Conservation (phyloP, 2,888 invertebrate genomes). For the Penaeus monodon region DNA sequence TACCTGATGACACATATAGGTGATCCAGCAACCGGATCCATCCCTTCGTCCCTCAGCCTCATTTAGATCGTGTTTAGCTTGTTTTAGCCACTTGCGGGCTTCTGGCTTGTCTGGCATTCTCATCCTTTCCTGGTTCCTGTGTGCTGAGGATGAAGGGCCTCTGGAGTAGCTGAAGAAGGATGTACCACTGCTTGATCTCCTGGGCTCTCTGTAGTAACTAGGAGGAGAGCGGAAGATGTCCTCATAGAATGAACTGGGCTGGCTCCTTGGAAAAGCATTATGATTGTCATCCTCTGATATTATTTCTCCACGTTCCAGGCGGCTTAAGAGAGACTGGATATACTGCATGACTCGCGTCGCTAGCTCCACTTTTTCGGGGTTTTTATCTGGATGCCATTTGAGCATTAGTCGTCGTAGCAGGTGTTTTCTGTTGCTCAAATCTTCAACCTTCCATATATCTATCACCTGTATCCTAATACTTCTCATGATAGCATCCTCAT, state of each 20-base stretch:
- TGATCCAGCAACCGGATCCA: neutral
- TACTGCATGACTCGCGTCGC: constrained; percentile 36
- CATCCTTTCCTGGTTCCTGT: neutral
- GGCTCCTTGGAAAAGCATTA: neutral
- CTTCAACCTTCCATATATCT: constrained; percentile 37
- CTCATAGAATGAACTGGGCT: neutral
- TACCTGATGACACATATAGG: constrained; percentile 3
- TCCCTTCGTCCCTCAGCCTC: neutral
- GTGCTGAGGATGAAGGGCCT: neutral
- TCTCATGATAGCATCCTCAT: too few species aligned
- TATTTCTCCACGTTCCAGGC: constrained; percentile 30
- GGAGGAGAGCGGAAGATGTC: constrained; percentile 2
- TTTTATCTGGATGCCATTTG: constrained; percentile 51
- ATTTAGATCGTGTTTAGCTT: constrained; percentile 4
- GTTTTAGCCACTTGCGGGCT: constrained; percentile 12
- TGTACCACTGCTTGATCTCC: neutral
- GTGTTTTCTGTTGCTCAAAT: constrained; percentile 18
- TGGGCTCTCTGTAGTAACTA: neutral
- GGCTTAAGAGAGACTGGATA: constrained; percentile 27
- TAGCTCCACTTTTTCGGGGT: constrained; percentile 19
- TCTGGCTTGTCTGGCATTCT: constrained; percentile 19
- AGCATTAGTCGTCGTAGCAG: constrained; percentile 31
- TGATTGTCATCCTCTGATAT: constrained; percentile 29
- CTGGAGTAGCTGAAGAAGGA: neutral
- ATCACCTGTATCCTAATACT: constrained; percentile 2